Evolutionary conservation across 2,113 vertebrate species (phyloP), one percentile per base, ranked within the genome.

Genomic region (Rynchops niger): DNA sequence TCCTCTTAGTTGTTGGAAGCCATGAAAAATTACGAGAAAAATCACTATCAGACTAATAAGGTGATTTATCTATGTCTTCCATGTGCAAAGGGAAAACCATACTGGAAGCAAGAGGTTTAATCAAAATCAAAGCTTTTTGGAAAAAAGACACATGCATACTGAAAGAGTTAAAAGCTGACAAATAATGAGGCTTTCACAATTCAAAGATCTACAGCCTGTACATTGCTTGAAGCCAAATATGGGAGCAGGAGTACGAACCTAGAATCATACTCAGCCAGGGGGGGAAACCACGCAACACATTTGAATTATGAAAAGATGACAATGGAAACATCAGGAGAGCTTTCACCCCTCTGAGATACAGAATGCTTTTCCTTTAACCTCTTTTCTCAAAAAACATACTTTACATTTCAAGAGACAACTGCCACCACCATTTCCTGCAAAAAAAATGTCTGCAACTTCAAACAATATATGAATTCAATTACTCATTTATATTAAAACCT

Each of bases 121-220:
- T 88, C 63, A 88, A 96, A 98, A 98, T 95, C 82, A 78, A 90
- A 66, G 91, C 80, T 88, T 97, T 85, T 22, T 42, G 45, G 58
- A 94, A 95, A 86, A 25, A 86, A 66, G 66, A 92, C 56, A 91
- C 67, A 74, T 56, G 55, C 61, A 87, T 43, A 88, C 81, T 90
- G 70, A 58, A 76, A 70, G 84, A 96, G 77, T 36, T 96, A 73
- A 91, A 97, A 97, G 86, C 73, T 90, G 74, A 94, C 80, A 95
- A 96, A 97, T 78, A 97, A 97, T 58, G 72, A 97, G 63, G 77
- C 84, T 93, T 97, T 95, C 83, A 32, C 67, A 95, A 70, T 63
- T 93, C n/a, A 95, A 82, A 79, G 73, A 53, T 49, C 61, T 53
- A 63, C 45, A 91, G 47, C 45, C 45, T 29, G 36, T 77, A 50